phyloP scores from a whole-genome alignment of 2,888 invertebrate genomes.

The Netelia inedita region DNA sequence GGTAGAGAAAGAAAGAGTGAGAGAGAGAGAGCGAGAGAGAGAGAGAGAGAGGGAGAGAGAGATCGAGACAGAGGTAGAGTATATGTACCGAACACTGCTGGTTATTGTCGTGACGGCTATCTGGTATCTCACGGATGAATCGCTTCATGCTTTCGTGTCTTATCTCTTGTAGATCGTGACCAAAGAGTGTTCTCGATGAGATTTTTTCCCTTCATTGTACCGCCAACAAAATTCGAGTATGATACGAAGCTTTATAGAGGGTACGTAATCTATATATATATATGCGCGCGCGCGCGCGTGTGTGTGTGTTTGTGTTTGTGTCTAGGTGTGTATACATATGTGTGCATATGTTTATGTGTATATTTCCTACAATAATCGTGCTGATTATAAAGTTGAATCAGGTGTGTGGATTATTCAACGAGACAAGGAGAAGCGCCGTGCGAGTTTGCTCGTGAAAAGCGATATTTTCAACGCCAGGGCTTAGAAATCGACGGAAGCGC shows the following conservation, averaged over 20 bases:
- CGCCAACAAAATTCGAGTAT: conserved; percentile 18
- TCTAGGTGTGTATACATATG: too few relatives aligned
- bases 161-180: conserved; percentile 56
- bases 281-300: too few relatives aligned
- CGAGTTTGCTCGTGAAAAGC: conserved; percentile 32
- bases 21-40: conserved; percentile 7
- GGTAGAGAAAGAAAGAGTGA: background rate
- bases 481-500: conserved; percentile 4
- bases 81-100: conserved; percentile 32
- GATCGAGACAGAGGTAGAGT: background rate
- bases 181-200: conserved; percentile 33
- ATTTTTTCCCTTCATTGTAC: conserved; percentile 23
- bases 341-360: too few relatives aligned
- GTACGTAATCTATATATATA: background rate
- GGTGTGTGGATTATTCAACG: background rate
- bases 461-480: conserved; percentile 16
- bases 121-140: conserved; percentile 60
- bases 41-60: background rate
- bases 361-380: too few relatives aligned
- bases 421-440: background rate
- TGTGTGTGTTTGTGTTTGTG: too few relatives aligned
- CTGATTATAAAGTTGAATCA: background rate
- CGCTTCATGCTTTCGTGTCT: conserved; percentile 52
- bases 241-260: conserved; percentile 16
- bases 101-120: conserved; percentile 48